Base-by-base conservation (phyloP, 2,797 vertebrate species). In the Anniella stebbinsi region DNA sequence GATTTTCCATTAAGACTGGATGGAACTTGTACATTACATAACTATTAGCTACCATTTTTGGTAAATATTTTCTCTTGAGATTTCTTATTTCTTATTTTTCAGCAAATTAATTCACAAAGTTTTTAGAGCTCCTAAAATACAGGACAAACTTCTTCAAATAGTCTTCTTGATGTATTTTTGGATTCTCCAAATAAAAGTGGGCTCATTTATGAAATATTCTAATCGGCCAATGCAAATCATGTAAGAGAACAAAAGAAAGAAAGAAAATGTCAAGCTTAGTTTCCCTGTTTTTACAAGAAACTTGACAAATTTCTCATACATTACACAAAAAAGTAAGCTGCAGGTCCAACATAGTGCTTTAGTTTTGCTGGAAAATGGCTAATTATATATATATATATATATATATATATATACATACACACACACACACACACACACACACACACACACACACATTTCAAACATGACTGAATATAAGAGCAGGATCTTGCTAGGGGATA, bases 181-280 rank as follows among this genome's bases (percentile, higher is more conserved):
- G n/a, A 25, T 60, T 33, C 63, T 73, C 48, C 70, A 72, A 86
- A 86, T 82, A 90, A 30, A 89, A 92, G 85, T 89, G 33, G 54
- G 36, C 3, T 38, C 3, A 33, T 51, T 72, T n/a, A 33, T 13
- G 2, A 69, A 69, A 69, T 69, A 69, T 33, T 33, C 67, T 69
- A 13, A 72, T 15, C 33, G n/a, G 33, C 11, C 12, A 28, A 12
- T 51, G 7, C 45, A 78, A 33, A 41, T 17, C 41, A 69, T 69
- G 38, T 75, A 9, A 41, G 67, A 33, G 54, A 36, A 18, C 4
- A 41, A 70, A 75, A 25, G 0, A 54, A 18, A 69, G 8, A 9
- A 84, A 41, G 33, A 80, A 12, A 3, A 67, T 12, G 51, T 92
- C 0, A 2, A 90, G 76, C 5, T 28, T 2, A 0, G 63, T 69